Conservation (phyloP, 2,113 vertebrate species). For the Cynocephalus volans region DNA sequence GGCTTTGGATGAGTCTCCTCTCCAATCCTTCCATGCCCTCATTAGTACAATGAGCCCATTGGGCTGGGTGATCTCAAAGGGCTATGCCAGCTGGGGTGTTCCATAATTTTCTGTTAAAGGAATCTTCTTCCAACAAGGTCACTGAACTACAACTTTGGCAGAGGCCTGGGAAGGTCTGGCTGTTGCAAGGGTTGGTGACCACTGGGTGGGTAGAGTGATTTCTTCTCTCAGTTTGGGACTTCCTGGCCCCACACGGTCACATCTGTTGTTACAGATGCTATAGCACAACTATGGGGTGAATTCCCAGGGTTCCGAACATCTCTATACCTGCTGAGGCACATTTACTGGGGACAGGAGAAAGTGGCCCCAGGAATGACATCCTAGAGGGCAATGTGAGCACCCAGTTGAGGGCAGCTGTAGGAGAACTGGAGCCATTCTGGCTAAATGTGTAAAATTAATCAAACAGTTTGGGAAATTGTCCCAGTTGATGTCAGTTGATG, state of each 20-base stretch:
- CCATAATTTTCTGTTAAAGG: neutral
- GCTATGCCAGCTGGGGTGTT: fast-evolving
- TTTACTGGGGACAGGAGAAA: too few relatives aligned
- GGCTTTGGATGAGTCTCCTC: fast-evolving
- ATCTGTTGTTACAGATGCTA: too few relatives aligned
- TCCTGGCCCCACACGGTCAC: neutral
- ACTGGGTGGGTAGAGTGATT: fast-evolving
- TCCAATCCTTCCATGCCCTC: neutral
- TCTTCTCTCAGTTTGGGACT: neutral
- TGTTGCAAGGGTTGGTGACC: neutral
- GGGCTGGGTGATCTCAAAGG: neutral
- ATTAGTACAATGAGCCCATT: neutral
- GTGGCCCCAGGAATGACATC: too few relatives aligned
- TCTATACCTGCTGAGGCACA: fast-evolving
- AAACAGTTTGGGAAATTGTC: neutral
- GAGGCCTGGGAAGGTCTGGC: neutral
- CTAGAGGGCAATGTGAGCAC: neutral
- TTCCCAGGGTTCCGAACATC: neutral
- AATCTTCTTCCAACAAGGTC: neutral
- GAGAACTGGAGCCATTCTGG: neutral
- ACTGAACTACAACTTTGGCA: too few relatives aligned
- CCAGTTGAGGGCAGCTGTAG: fast-evolving
- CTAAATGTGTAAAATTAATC: neutral
- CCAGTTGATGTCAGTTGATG: too few relatives aligned
- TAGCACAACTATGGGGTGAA: neutral